A percentile compares a stretch with the other conserved stretches of the same genome.
These are phyloP conservation scores for Acanthopagrus latus DNA, from an alignment of 2,797 vertebrate genomes.

Conservation along the genomic window DNA sequence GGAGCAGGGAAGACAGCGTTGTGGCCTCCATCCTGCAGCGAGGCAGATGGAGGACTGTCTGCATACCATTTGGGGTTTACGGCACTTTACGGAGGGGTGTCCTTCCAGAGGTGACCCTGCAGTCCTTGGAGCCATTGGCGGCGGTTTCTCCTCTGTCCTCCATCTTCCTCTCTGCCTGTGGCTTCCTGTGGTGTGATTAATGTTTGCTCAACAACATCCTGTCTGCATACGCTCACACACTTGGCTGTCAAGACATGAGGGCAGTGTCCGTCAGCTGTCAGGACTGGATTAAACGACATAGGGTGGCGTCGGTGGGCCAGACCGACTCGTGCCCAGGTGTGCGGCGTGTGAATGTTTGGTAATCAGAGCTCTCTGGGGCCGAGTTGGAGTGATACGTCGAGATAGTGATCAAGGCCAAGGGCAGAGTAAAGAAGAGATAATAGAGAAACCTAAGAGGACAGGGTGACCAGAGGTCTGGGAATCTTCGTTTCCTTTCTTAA, in stretches of 20 bases:
- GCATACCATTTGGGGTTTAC: slow-evolving; percentile 51
- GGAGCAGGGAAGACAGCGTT: slow-evolving; percentile 20
- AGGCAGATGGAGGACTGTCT: slow-evolving; percentile 61
- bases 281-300: slow-evolving; percentile 41
- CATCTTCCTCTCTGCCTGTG: slow-evolving; percentile 57
- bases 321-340: slow-evolving; percentile 49
- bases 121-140: slow-evolving; percentile 72
- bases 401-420: slow-evolving; percentile 75
- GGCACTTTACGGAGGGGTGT: slow-evolving; percentile 46
- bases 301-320: slow-evolving; percentile 29
- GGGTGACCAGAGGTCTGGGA: slow-evolving; percentile 68
- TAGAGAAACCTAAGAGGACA: slow-evolving; percentile 63
- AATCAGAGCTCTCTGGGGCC: slow-evolving; percentile 54
- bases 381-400: slow-evolving; percentile 59
- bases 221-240: slow-evolving; percentile 68
- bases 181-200: slow-evolving; percentile 80
- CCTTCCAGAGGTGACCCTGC: slow-evolving; percentile 75
- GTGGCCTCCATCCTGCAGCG: slow-evolving; percentile 21
- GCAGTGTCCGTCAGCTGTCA: slow-evolving; percentile 62
- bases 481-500: slow-evolving; percentile 71
- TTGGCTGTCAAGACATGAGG: slow-evolving; percentile 65
- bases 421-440: slow-evolving; percentile 67
- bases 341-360: slow-evolving; percentile 54
- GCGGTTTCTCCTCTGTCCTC: slow-evolving; percentile 65
- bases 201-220: slow-evolving; percentile 77